phyloP scores from a whole-genome alignment of 2,113 vertebrate species.

The Elachura formosa region DNA sequence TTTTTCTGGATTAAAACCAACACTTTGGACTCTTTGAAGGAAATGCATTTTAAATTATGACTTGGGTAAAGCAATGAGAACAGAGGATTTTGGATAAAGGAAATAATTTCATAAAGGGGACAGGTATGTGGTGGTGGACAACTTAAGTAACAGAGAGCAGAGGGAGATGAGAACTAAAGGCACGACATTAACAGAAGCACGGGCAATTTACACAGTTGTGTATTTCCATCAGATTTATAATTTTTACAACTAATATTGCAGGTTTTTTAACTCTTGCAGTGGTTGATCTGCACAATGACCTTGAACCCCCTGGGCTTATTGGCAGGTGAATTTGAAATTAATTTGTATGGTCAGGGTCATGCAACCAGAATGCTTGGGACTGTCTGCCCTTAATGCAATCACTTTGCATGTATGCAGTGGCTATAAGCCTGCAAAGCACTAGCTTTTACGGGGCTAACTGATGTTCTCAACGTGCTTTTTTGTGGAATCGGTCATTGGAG shows the following conservation, averaged over 20 bases:
- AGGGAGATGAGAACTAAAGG: not conserved
- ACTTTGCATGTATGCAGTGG: not conserved
- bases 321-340: not conserved
- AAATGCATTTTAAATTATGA: not conserved
- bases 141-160: not conserved
- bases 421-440: not conserved
- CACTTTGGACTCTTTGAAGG: not conserved
- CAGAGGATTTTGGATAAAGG: not conserved
- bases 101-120: not conserved
- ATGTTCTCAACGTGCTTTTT: not conserved
- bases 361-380: not conserved
- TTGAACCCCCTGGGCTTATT: not conserved
- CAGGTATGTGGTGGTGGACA: not conserved
- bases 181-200: not conserved
- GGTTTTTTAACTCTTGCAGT: not conserved
- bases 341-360: not conserved
- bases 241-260: not conserved
- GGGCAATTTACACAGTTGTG: not conserved
- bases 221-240: not conserved
- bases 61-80: not conserved
- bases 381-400: not conserved
- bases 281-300: not conserved
- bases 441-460: not conserved
- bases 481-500: not conserved
- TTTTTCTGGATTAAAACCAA: not conserved